Evolutionary conservation across 1,140 invertebrate species (phyloP).

Genomic region (Cydia strobilella): DNA sequence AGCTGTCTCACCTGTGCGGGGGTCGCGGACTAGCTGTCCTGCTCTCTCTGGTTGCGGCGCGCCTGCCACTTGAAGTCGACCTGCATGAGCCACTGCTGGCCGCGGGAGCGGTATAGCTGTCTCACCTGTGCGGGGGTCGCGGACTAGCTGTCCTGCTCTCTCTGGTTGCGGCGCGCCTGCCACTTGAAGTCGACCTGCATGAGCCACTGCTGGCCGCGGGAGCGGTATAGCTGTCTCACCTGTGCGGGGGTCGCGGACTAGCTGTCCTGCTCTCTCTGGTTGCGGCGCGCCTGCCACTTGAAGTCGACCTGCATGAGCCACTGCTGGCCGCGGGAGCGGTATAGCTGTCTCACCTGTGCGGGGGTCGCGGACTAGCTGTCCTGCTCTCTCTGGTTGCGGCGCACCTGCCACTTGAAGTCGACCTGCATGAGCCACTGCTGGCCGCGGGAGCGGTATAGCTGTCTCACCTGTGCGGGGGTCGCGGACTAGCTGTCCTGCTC

Average conservation of each 20-base stretch:
- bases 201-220: too few species aligned
- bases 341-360: conserved; percentile 32
- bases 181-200: too few species aligned
- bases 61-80: too few species aligned
- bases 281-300: conserved; percentile 90
- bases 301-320: conserved; percentile 98
- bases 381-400: conserved; percentile 36
- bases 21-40: too few species aligned
- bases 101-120: too few species aligned
- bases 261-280: conserved; percentile 43
- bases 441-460: conserved; percentile 85
- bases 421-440: conserved; percentile 97
- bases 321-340: conserved; percentile 84
- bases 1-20: too few species aligned
- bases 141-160: too few species aligned
- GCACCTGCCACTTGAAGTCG: conserved; percentile 96
- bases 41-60: too few species aligned
- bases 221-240: conserved; percentile 32
- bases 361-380: conserved; percentile 55
- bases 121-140: too few species aligned
- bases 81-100: too few species aligned
- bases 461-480: conserved; percentile 82
- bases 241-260: conserved; percentile 46
- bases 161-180: too few species aligned
- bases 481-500: conserved; percentile 82